Evolutionary conservation across 2,888 invertebrate genomes (phyloP).

Genomic region (Cryptops parisi): DNA sequence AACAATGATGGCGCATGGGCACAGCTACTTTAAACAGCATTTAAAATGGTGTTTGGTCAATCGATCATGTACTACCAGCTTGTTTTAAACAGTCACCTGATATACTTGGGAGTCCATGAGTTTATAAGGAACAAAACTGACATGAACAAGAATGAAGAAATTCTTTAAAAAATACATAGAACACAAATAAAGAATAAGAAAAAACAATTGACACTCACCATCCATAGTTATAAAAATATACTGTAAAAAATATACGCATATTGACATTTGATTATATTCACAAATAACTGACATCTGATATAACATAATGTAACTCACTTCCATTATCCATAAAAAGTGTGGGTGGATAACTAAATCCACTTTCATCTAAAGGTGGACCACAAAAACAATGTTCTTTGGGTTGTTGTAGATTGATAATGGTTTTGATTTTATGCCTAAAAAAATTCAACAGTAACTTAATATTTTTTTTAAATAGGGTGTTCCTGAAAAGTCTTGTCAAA

Average conservation of each 20-base stretch:
- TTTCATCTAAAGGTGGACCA: slow-evolving; percentile 53
- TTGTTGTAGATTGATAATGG: slow-evolving; percentile 71
- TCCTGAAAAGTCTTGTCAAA: too few relatives aligned
- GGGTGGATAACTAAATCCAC: slow-evolving; percentile 76
- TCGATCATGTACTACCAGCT: too few relatives aligned
- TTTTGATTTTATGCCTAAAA: slow-evolving; percentile 47
- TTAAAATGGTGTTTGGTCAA: too few relatives aligned
- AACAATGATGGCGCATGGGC: too few relatives aligned
- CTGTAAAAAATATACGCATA: slow-evolving; percentile 35
- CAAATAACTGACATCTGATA: not conserved
- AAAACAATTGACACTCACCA: too few relatives aligned
- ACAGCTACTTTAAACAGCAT: too few relatives aligned
- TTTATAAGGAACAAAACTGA: too few relatives aligned
- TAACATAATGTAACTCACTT: slow-evolving; percentile 38
- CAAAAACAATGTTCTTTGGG: slow-evolving; percentile 77
- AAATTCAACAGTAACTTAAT: slow-evolving; percentile 1
- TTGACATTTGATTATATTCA: not conserved
- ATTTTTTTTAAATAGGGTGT: not conserved
- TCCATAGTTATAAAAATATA: slow-evolving; percentile 79
- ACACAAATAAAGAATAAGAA: too few relatives aligned
- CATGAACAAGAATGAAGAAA: too few relatives aligned
- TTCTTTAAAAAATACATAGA: too few relatives aligned
- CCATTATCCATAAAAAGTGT: slow-evolving; percentile 67
- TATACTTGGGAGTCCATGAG: too few relatives aligned
- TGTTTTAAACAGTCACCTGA: too few relatives aligned